Base-by-base conservation (phyloP, 2,797 vertebrate species). In the Coregonus sp. region DNA sequence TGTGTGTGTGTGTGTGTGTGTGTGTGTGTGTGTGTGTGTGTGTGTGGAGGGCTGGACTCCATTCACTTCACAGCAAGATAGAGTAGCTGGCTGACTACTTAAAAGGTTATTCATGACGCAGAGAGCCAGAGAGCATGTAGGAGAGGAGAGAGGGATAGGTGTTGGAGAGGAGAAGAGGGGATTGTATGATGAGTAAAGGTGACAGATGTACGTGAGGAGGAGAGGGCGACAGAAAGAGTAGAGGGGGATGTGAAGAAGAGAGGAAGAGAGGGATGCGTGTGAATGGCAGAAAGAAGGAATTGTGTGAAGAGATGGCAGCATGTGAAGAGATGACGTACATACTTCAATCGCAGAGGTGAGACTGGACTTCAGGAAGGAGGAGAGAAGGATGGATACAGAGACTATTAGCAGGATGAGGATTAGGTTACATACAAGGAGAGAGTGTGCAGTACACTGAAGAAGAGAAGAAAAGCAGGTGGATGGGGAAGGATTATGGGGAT, bases 1-100 rank as follows among this genome's bases (percentile, higher is more conserved):
- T 40, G 37, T 40, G 37, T 7, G 33, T 33, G 33, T 35, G 37
- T 40, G 37, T 40, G 79, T 80, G 75, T 40, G 37, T 40, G 37
- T 40, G 37, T 40, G 37, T 40, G 37, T 7, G 33, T 33, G 33
- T 35, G 37, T 40, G 37, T 40, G 79, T 80, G 75, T 77, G 83
- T 86, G 88, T 78, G 54, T 20, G 5, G 79, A 84, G 84, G 83
- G 82, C 82, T 85, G 85, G 86, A 83, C 85, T 88, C 75, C 75
- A 65, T 80, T 87, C 80, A 84, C 40, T 80, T 87, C 80, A 84
- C 47, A 79, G 72, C 14, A 16, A 82, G 80, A 18, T n/a, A 20
- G 56, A 61, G 56, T 20, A 7, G 56, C 56, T 71, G 83, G 83
- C 88, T 67, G 25, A 33, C 25, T 14, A 78, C 71, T 72, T 73